Evolutionary conservation across 2,888 invertebrate species (phyloP).

Genomic region (Caenorhabditis sp.): DNA sequence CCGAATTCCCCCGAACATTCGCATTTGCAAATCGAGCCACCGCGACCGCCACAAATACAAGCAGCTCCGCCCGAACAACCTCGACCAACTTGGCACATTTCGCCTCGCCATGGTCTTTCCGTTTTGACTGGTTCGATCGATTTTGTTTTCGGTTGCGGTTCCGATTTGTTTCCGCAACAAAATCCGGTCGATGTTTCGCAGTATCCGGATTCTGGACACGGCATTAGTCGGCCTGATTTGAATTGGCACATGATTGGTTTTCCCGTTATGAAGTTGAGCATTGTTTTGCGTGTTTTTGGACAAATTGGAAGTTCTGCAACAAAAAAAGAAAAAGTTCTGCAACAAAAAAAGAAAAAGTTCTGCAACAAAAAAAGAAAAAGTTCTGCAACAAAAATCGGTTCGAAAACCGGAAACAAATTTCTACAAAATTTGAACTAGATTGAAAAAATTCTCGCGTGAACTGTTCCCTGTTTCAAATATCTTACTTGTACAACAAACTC

Average conservation of each 20-base stretch:
- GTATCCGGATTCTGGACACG: conserved; percentile 54
- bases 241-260: conserved; percentile 63
- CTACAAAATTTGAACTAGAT: not conserved
- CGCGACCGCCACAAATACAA: conserved; percentile 53
- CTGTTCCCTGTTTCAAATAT: not conserved
- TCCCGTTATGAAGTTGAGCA: conserved; percentile 55
- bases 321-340: conserved; percentile 47
- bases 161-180: conserved; percentile 44
- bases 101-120: conserved; percentile 41
- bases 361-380: conserved; percentile 38
- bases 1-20: conserved; percentile 65
- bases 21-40: conserved; percentile 39
- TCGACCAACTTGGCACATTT: conserved; percentile 23
- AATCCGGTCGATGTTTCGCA: conserved; percentile 62
- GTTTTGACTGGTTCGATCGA: not conserved
- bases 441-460: too few species aligned
- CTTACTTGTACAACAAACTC: conserved; percentile 66
- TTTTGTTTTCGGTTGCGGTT: not conserved
- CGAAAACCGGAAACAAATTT: conserved; percentile 1
- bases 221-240: conserved; percentile 40
- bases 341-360: conserved; percentile 44
- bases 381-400: conserved; percentile 43
- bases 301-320: conserved; percentile 62
- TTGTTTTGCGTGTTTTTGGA: conserved; percentile 58
- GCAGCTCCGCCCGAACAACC: conserved; percentile 61